Evolutionary conservation across 2,888 invertebrate genomes (phyloP), one percentile per base, ranked within the genome.

Genomic region (Falcaria lacertinaria): DNA sequence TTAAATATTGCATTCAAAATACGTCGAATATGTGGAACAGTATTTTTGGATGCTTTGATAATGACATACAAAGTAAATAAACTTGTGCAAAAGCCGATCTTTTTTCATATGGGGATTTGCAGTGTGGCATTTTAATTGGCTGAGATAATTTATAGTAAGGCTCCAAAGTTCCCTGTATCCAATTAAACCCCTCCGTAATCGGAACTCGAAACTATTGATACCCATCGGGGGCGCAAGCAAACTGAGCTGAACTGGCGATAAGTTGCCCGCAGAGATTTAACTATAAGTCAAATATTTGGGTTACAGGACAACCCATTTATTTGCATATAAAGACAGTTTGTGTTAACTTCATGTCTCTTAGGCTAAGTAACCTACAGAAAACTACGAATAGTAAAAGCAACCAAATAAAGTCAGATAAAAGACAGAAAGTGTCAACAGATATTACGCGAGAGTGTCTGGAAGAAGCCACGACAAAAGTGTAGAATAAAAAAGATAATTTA

Each of bases 261-360:
- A 70, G 69, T 57, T 64, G 60, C 65, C 73, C 67, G 64, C 48
- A 22, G 59, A 50, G 58, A 65, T 52, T 58, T 54, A 53, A 43
- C 52, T 53, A 64, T 67, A 66, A 57, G 67, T 63, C 73, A 63
- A 74, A 75, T 76, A 74, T 74, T 72, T 71, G 66, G 59, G 57
- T 68, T 63, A 45, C 54, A 65, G 56, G 63, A 68, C 74, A 61
- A 66, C 64, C 58, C 56, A 52, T 59, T 60, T 54, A 59, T 50
- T 33, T 44, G 41, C 44, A 39, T 44, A 45, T 51, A 15, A 22
- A 16, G 17, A 16, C 22, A 39, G 16, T 16, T 39, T 1, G 28
- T n/a, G 6, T 5, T 33, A n/a, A 7, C 11, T 32, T 39, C 11
- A 28, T 11, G n/a, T n/a, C n/a, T n/a, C n/a, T n/a, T n/a, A n/a